Base-by-base conservation (phyloP, 2,113 vertebrate genomes). In the Antechinus stuartii region DNA sequence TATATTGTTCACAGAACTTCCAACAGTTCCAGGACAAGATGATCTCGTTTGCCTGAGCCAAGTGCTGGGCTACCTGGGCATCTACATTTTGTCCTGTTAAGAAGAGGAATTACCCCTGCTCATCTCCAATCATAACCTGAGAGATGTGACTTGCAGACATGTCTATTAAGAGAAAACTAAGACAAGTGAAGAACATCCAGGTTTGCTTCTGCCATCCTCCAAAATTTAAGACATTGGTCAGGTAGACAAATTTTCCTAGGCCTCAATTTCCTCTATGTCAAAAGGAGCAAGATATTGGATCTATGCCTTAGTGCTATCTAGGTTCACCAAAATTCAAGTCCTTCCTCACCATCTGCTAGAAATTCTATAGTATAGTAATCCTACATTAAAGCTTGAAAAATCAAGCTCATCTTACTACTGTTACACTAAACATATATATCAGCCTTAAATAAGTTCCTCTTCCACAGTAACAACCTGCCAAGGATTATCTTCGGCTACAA, bases 41-140 rank as follows among this genome's bases (percentile, higher is more conserved):
- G 91, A 97, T 97, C 56, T 97, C 95, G 91, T 97, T 96, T 90
- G 96, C 97, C 7, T 97, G 96, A 54, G 98, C 98, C 91, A 98
- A 96, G 57, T 92, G 95, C 68, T 97, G 96, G 23, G 95, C 96
- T 89, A 96, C 90, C 47, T 55, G 53, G 91, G 97, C 90, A 68
- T 96, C 93, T 89, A 95, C 96, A 94, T 93, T 89, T 49, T 0
- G 54, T 46, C 96, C 95, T n/a, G 50, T 95, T 47, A 84, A 55
- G 90, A 97, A 89, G 54, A 94, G 54, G 0, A 93, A 95, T 3
- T 91, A 95, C 2, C 76, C 61, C 8, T 57, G 54, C 30, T 89
- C 91, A 16, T 97, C 95, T 90, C 95, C 95, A 76, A 98, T 90
- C 30, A 98, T 93, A 93, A 98, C 93, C 89, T 42, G 42, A 42